Conservation (phyloP, 2,888 invertebrate genomes). For the Nasonia oneida region DNA sequence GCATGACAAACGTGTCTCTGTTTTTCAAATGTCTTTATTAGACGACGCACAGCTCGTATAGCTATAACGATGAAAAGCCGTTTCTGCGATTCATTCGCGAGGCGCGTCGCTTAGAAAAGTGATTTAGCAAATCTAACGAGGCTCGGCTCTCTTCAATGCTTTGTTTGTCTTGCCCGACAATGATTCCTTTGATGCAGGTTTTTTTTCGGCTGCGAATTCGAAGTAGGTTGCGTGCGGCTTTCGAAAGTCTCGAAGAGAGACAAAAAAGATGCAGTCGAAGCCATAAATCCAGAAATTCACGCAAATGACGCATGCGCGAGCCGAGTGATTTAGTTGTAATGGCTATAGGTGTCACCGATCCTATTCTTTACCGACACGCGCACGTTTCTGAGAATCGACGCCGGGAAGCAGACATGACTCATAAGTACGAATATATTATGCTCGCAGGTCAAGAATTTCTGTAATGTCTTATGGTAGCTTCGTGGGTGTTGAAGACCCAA, state of each 20-base stretch:
- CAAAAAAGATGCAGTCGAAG: background rate
- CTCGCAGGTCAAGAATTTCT: conserved; percentile 16
- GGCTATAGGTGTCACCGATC: background rate
- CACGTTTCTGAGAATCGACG: background rate
- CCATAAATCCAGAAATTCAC: background rate
- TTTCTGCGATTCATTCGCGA: conserved; percentile 34
- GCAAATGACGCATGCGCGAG: background rate
- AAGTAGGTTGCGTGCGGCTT: conserved; percentile 1
- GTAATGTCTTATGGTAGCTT: conserved; percentile 28
- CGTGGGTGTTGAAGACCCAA: conserved; percentile 47
- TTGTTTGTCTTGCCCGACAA: background rate
- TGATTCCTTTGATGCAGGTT: background rate
- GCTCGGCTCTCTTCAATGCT: background rate
- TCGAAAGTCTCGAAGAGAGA: background rate
- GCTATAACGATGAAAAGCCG: conserved; percentile 31
- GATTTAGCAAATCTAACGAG: conserved; percentile 50
- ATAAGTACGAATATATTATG: conserved; percentile 29
- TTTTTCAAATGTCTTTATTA: conserved; percentile 56
- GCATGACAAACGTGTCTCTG: background rate
- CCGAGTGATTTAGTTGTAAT: conserved; percentile 30
- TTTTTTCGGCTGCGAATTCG: background rate
- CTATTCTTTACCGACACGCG: background rate
- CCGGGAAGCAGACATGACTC: background rate
- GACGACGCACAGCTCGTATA: background rate
- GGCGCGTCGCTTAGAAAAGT: conserved; percentile 15